phyloP scores from a whole-genome alignment of 2,888 invertebrate species.

The Temnothorax ravouxi region DNA sequence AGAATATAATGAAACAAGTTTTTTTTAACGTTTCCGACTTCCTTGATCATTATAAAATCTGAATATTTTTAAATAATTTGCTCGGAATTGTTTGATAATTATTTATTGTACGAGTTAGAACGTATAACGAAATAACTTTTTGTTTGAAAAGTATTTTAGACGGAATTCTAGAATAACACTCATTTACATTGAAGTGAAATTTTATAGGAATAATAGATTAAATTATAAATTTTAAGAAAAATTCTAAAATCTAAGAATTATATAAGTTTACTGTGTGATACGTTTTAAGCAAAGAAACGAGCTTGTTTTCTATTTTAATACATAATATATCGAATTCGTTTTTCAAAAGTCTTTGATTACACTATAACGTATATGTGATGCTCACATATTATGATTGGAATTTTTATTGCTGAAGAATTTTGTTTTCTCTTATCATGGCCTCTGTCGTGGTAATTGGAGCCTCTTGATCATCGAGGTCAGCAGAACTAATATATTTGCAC shows the following conservation, averaged over 20 bases:
- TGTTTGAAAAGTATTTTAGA: too few species aligned
- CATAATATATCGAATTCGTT: not conserved
- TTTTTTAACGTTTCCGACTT: not conserved
- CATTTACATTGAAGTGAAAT: too few species aligned
- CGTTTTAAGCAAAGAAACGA: too few species aligned
- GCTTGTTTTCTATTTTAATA: not conserved
- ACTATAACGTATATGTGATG: not conserved
- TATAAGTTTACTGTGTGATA: too few species aligned
- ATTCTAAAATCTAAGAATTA: too few species aligned
- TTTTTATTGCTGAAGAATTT: not conserved
- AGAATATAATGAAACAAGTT: slow-evolving; percentile 11
- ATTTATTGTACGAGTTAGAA: too few species aligned
- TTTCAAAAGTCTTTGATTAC: not conserved
- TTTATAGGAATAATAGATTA: too few species aligned
- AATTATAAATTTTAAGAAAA: too few species aligned
- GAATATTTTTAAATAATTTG: not conserved
- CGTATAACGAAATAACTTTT: too few species aligned
- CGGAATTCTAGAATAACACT: too few species aligned
- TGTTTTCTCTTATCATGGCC: not conserved
- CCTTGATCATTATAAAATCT: not conserved
- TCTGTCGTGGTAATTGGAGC: not conserved
- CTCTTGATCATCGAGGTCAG: slow-evolving; percentile 33
- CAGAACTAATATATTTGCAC: slow-evolving; percentile 28
- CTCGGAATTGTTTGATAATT: not conserved
- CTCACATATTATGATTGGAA: not conserved